A percentile compares a stretch with the other conserved stretches of the same genome.
phyloP scores from a whole-genome alignment of 2,888 invertebrate species.

The Zhengitettix transpicula region DNA sequence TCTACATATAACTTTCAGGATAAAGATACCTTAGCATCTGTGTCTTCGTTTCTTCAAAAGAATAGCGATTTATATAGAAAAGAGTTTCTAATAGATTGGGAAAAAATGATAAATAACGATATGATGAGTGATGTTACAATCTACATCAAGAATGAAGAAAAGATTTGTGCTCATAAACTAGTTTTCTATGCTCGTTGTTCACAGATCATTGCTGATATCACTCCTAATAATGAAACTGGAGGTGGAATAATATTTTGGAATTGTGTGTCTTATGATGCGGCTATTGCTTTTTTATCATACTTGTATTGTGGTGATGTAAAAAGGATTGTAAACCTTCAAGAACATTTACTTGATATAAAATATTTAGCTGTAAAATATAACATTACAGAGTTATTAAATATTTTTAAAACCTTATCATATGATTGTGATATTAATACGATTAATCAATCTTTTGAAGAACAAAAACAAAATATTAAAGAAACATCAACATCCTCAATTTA shows the following conservation, averaged over 20 bases:
- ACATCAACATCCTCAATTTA: too few species aligned
- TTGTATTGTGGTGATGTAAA: slow-evolving; percentile 23
- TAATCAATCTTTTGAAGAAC: too few species aligned
- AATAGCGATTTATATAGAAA: neutral
- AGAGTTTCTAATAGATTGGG: slow-evolving; percentile 19
- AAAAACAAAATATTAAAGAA: too few species aligned
- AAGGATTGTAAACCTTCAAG: slow-evolving; percentile 15
- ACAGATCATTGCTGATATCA: slow-evolving; percentile 23
- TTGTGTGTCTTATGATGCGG: slow-evolving; percentile 18
- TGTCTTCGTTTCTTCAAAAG: too few species aligned
- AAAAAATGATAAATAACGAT: slow-evolving; percentile 21
- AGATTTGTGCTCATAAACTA: slow-evolving; percentile 28
- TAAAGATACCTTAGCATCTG: too few species aligned
- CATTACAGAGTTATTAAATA: neutral
- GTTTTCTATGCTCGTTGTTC: slow-evolving; percentile 27
- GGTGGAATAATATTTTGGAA: slow-evolving; percentile 13
- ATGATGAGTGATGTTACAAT: slow-evolving; percentile 27
- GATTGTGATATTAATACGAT: neutral
- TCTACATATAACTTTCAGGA: too few species aligned
- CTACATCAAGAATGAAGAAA: slow-evolving; percentile 21
- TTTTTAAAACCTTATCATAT: neutral
- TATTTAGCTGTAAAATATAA: neutral
- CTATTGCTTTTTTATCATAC: slow-evolving; percentile 24
- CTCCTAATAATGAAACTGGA: slow-evolving; percentile 8
- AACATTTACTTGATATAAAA: slow-evolving; percentile 10